phyloP scores from a whole-genome alignment of 1,140 invertebrate species.

The Chironomus tepperi region DNA sequence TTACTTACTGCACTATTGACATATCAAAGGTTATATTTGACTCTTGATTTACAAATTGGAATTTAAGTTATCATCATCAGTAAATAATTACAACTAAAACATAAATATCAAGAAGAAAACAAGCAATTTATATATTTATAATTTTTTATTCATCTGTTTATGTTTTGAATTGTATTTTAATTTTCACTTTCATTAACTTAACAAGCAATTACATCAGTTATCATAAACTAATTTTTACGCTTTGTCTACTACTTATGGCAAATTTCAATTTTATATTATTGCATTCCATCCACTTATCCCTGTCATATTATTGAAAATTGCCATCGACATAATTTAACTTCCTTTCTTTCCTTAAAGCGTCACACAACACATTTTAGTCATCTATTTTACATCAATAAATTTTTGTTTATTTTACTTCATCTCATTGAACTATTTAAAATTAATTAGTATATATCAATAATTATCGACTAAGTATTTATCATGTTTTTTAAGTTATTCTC shows the following conservation, averaged over 20 bases:
- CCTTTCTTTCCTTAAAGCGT: not conserved
- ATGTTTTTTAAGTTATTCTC: too few relatives aligned
- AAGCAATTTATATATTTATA: not conserved
- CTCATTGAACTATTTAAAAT: not conserved
- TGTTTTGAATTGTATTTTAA: not conserved
- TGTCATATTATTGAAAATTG: not conserved
- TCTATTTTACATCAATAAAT: constrained; percentile 2
- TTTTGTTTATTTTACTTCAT: not conserved
- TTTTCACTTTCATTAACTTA: not conserved
- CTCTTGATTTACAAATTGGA: too few relatives aligned
- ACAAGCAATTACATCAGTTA: constrained; percentile 2
- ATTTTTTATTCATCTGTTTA: not conserved
- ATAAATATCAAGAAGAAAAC: not conserved
- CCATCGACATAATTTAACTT: not conserved
- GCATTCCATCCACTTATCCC: not conserved
- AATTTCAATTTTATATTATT: not conserved
- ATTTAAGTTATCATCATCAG: too few relatives aligned
- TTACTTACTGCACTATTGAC: too few relatives aligned
- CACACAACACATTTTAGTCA: constrained; percentile 4
- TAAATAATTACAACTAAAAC: not conserved
- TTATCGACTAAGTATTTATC: not conserved
- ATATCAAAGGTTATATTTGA: too few relatives aligned
- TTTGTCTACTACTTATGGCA: not conserved
- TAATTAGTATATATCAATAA: constrained; percentile 3
- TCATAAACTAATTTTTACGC: constrained; percentile 5